Evolutionary conservation across 2,888 invertebrate genomes (phyloP).

Genomic region (Yponomeuta evonymella): DNA sequence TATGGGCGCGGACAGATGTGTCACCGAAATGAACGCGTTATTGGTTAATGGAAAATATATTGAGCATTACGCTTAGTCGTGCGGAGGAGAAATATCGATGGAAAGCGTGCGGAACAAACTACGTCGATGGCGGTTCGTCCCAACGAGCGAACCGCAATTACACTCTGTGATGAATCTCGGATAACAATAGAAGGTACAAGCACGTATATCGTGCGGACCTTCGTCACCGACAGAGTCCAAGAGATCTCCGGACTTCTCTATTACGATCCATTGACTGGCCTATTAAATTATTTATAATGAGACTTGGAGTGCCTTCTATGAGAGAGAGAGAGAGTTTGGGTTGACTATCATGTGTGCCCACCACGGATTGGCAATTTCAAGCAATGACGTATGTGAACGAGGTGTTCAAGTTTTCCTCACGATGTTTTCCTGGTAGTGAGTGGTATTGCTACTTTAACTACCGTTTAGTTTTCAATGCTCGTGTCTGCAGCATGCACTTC

Average conservation of each 20-base stretch:
- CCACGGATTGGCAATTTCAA: too few species aligned
- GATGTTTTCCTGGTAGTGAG: too few species aligned
- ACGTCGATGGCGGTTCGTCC: not conserved
- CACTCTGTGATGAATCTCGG: not conserved
- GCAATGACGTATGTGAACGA: too few species aligned
- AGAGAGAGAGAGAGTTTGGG: too few species aligned
- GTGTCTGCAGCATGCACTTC: too few species aligned
- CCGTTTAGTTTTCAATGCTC: too few species aligned
- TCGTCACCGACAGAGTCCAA: constrained; percentile 1
- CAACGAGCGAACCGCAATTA: not conserved
- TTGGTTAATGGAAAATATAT: not conserved
- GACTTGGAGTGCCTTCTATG: too few species aligned
- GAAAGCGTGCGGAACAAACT: not conserved
- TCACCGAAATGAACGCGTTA: not conserved
- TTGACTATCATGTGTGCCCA: too few species aligned
- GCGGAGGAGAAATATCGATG: not conserved
- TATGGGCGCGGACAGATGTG: not conserved
- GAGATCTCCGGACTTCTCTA: not conserved
- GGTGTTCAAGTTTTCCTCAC: too few species aligned
- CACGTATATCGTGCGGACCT: constrained; percentile 1
- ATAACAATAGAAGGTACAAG: constrained; percentile 4
- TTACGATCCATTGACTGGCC: not conserved
- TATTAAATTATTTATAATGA: too few species aligned
- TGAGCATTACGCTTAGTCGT: not conserved
- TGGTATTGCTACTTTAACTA: too few species aligned